phyloP scores from a whole-genome alignment of 2,888 invertebrate genomes.

The Idaea straminata region DNA sequence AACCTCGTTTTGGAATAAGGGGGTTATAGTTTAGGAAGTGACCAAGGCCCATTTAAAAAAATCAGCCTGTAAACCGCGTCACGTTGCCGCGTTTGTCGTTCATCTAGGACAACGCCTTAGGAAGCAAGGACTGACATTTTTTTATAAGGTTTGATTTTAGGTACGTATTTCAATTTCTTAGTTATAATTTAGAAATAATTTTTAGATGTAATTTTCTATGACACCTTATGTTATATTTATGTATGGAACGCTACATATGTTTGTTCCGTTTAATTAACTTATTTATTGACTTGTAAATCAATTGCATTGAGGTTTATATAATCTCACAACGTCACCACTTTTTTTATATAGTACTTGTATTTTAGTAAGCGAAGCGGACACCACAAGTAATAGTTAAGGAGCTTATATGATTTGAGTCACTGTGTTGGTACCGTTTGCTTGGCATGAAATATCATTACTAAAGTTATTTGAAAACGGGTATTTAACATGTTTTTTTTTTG shows the following conservation, averaged over 20 bases:
- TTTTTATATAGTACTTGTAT: too few species aligned
- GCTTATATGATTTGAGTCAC: neutral
- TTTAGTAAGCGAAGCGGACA: too few species aligned
- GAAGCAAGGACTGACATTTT: slow-evolving; percentile 47
- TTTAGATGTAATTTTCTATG: slow-evolving; percentile 54
- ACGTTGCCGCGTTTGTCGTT: too few species aligned
- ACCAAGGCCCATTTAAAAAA: too few species aligned
- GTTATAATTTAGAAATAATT: slow-evolving; percentile 49
- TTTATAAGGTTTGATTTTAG: slow-evolving; percentile 51
- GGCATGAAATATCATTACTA: too few species aligned
- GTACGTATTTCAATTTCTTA: slow-evolving; percentile 54
- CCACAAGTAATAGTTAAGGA: neutral
- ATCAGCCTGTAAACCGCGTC: too few species aligned
- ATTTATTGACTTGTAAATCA: slow-evolving; percentile 20
- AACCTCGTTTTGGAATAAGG: too few species aligned
- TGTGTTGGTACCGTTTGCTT: too few species aligned
- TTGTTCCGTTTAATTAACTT: slow-evolving; percentile 16
- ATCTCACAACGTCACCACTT: slow-evolving; percentile 32
- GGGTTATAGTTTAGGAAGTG: too few species aligned
- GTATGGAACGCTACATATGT: slow-evolving; percentile 13
- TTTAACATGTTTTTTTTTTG: too few species aligned
- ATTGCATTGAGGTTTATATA: slow-evolving; percentile 42
- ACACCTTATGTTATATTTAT: slow-evolving; percentile 36
- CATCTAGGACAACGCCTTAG: neutral
- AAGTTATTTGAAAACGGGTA: too few species aligned